Percentiles rank a stretch among this genome's conserved stretches.
These are phyloP conservation scores for Cossypha heuglini DNA, from an alignment of 2,797 vertebrate species.

Conservation along the genomic window DNA sequence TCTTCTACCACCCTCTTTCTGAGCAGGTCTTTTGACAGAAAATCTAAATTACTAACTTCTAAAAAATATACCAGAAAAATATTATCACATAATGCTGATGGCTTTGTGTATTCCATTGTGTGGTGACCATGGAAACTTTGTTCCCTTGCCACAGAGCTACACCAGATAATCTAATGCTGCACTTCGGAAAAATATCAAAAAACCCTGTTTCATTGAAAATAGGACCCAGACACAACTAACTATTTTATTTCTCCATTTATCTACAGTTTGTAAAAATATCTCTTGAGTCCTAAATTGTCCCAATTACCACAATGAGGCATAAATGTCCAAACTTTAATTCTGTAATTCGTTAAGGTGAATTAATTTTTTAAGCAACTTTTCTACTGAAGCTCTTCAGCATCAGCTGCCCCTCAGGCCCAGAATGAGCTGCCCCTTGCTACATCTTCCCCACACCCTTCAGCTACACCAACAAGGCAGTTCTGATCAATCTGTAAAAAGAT, in stretches of 20 bases:
- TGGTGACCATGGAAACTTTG: conserved; percentile 15
- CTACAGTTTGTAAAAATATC: not conserved
- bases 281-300: not conserved
- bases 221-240: not conserved
- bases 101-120: not conserved
- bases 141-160: not conserved
- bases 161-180: not conserved
- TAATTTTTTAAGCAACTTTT: not conserved
- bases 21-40: not conserved
- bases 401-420: not conserved
- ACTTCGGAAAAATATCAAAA: not conserved
- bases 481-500: not conserved
- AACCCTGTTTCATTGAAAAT: not conserved
- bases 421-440: not conserved
- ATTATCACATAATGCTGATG: not conserved
- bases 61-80: conserved; percentile 17
- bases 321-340: not conserved
- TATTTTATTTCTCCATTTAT: not conserved
- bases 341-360: not conserved
- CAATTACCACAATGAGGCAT: not conserved
- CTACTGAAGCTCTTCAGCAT: not conserved
- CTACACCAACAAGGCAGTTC: not conserved
- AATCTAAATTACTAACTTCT: conserved; percentile 35
- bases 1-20: not conserved
- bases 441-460: not conserved